A percentile compares a stretch with the other conserved stretches of the same genome.
Conservation (phyloP, 2,888 invertebrate species). For the Hipparchia semele region DNA sequence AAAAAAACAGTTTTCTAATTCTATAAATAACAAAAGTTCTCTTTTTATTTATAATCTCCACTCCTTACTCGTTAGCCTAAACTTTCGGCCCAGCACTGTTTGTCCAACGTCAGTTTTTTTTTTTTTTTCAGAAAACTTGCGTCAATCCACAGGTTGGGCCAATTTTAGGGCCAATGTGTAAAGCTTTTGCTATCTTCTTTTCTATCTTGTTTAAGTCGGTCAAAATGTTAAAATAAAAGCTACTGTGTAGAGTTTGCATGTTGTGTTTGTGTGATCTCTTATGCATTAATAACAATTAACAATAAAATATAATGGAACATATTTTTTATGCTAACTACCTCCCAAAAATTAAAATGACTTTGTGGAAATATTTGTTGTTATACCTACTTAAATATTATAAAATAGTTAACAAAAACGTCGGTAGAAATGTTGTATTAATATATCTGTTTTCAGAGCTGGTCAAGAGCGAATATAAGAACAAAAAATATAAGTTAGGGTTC, state of each 20-base stretch:
- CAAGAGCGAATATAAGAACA: no score
- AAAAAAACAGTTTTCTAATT: no score
- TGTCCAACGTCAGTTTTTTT: no score
- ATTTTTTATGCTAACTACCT: constrained; percentile 14
- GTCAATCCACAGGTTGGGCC: no score
- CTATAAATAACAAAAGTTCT: neutral
- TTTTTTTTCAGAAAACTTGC: no score
- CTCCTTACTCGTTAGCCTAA: no score
- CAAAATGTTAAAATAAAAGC: neutral
- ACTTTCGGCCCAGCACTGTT: no score
- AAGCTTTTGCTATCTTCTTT: neutral
- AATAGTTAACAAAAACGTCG: neutral
- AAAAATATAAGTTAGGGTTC: no score
- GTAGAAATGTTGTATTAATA: neutral
- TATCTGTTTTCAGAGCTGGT: no score
- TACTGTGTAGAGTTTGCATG: neutral
- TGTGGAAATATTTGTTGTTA: neutral
- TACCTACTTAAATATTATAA: no score
- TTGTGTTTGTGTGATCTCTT: constrained; percentile 5
- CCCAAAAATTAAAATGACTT: neutral
- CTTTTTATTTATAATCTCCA: neutral
- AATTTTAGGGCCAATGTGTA: no score
- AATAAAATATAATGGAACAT: constrained; percentile 11
- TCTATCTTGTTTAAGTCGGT: neutral
- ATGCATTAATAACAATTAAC: neutral